Conservation (phyloP, 2,797 vertebrate species). For the Meda fulgida region DNA sequence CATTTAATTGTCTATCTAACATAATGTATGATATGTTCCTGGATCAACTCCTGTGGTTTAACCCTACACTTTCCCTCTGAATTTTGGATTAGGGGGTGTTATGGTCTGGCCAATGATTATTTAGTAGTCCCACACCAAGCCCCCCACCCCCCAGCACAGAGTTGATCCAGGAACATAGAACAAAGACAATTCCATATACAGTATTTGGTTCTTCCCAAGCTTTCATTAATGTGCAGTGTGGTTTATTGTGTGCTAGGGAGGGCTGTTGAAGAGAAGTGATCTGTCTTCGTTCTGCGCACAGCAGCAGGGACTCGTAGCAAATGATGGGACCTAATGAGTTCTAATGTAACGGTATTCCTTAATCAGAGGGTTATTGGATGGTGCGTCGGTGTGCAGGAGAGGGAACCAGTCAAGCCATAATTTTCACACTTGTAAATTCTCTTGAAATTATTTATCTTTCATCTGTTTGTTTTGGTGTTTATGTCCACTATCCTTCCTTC, state of each 20-base stretch:
- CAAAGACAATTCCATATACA: not conserved
- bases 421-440: not conserved
- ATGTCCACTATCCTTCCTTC: not conserved
- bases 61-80: not conserved
- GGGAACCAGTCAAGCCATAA: not conserved
- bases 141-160: not conserved
- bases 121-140: no score
- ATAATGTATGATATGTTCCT: no score
- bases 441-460: not conserved
- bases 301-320: conserved; percentile 3
- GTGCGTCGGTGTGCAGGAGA: not conserved
- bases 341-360: conserved; percentile 21
- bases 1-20: not conserved
- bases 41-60: not conserved
- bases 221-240: not conserved
- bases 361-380: conserved; percentile 30
- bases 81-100: not conserved
- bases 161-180: not conserved
- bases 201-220: not conserved
- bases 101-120: not conserved
- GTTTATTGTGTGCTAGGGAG: not conserved
- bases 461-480: not conserved
- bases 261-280: not conserved
- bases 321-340: conserved; percentile 25
- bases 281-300: conserved; percentile 26